Evolutionary conservation across 2,113 vertebrate genomes (phyloP).

Genomic region (Cinclus mexicanus): DNA sequence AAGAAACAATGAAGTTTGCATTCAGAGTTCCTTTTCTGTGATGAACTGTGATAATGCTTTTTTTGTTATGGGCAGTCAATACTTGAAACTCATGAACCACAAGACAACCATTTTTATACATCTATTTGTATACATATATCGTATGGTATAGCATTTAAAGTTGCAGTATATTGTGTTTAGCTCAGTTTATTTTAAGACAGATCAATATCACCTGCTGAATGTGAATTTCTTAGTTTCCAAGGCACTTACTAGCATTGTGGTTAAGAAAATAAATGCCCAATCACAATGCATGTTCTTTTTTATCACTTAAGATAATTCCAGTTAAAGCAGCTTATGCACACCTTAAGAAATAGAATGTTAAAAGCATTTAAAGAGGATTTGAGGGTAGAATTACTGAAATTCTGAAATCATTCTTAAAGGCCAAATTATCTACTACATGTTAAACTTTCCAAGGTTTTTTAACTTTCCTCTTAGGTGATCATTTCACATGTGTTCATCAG

Average conservation of each 20-base stretch:
- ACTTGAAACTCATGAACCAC: background rate
- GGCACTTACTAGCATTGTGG: background rate
- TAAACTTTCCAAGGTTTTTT: background rate
- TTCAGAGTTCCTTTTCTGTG: background rate
- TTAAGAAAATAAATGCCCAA: background rate
- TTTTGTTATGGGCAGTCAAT: background rate
- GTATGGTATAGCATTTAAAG: background rate
- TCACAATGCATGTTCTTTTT: background rate
- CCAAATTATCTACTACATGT: background rate
- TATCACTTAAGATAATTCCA: background rate
- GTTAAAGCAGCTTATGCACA: background rate
- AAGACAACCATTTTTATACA: background rate
- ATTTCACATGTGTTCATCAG: background rate
- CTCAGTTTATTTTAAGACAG: conserved; percentile 27
- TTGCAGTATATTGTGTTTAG: background rate
- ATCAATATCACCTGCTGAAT: conserved; percentile 16
- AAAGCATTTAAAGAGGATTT: background rate
- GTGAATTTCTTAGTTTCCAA: background rate
- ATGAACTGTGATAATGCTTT: background rate
- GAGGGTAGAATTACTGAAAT: background rate
- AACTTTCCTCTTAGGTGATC: background rate
- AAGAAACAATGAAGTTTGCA: background rate
- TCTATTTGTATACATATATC: background rate
- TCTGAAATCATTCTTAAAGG: background rate
- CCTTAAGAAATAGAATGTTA: background rate